A percentile compares a stretch with the other conserved stretches of the same genome.
phyloP scores from a whole-genome alignment of 2,888 invertebrate genomes.

The Lottia scabra region DNA sequence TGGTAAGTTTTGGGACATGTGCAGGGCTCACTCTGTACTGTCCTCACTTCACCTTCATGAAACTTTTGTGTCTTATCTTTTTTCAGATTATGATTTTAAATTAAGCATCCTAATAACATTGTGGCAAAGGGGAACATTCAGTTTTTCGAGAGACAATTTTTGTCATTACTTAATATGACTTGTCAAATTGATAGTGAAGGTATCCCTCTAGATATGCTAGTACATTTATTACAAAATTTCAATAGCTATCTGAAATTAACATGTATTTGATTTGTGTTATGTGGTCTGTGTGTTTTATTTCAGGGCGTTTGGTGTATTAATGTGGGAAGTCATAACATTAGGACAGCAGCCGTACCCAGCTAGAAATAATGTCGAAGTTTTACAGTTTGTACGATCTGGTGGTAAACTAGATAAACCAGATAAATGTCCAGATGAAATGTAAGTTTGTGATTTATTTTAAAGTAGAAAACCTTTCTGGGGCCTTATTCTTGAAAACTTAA shows the following conservation, averaged over 20 bases:
- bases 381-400: constrained; percentile 88
- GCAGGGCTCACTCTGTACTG: too few species aligned
- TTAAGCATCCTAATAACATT: too few species aligned
- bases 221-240: neutral
- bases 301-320: constrained; percentile 77
- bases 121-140: too few species aligned
- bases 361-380: constrained; percentile 89
- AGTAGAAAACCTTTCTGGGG: too few species aligned
- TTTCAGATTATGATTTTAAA: too few species aligned
- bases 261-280: neutral
- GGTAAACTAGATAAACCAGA: constrained; percentile 80
- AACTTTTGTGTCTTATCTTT: too few species aligned
- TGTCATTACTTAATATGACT: too few species aligned
- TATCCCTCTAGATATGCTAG: too few species aligned
- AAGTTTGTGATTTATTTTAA: constrained; percentile 42
- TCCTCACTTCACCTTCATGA: too few species aligned
- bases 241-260: neutral
- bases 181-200: too few species aligned
- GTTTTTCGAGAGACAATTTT: too few species aligned
- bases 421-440: constrained; percentile 82
- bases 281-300: constrained; percentile 20
- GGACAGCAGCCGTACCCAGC: constrained; percentile 98
- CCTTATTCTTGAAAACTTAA: too few species aligned
- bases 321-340: constrained; percentile 97
- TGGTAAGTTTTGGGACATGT: constrained; percentile 77